A percentile compares a stretch with the other conserved stretches of the same genome.
Evolutionary conservation across 2,113 vertebrate species (phyloP).

Genomic region (Anseranas semipalmata): DNA sequence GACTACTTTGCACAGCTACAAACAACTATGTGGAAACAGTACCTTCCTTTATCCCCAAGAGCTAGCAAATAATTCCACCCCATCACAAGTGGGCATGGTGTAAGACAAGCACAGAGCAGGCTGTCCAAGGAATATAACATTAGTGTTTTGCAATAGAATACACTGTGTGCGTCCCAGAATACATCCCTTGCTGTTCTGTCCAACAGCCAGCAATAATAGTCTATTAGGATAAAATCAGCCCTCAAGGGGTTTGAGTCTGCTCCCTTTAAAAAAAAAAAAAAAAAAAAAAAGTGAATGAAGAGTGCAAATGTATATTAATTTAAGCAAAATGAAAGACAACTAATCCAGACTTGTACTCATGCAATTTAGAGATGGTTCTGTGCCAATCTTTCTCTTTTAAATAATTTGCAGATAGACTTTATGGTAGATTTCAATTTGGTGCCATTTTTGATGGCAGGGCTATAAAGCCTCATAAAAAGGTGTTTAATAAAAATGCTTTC

Average conservation of each 20-base stretch:
- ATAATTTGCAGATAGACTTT: slow-evolving; percentile 21
- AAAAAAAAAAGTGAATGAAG: background rate
- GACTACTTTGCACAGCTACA: background rate
- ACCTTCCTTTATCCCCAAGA: background rate
- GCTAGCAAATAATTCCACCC: background rate
- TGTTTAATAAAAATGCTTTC: slow-evolving; percentile 14
- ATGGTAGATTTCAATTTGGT: slow-evolving; percentile 15
- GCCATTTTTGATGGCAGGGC: background rate
- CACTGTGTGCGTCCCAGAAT: background rate
- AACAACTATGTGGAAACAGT: background rate
- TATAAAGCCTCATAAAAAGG: slow-evolving; percentile 15
- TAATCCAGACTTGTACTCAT: slow-evolving; percentile 48
- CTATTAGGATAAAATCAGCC: slow-evolving; percentile 49
- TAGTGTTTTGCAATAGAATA: background rate
- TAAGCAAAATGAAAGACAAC: slow-evolving; percentile 25
- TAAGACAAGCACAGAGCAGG: background rate
- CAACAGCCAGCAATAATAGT: background rate
- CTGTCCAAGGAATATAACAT: background rate
- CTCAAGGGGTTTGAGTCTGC: slow-evolving; percentile 24
- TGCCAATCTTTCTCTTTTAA: slow-evolving; percentile 36
- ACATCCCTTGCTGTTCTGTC: background rate
- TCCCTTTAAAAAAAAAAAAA: background rate
- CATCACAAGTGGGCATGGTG: background rate
- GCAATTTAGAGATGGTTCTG: background rate
- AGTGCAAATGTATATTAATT: slow-evolving; percentile 17